Conservation (phyloP, 2,888 invertebrate species). For the Lobophora halterata region DNA sequence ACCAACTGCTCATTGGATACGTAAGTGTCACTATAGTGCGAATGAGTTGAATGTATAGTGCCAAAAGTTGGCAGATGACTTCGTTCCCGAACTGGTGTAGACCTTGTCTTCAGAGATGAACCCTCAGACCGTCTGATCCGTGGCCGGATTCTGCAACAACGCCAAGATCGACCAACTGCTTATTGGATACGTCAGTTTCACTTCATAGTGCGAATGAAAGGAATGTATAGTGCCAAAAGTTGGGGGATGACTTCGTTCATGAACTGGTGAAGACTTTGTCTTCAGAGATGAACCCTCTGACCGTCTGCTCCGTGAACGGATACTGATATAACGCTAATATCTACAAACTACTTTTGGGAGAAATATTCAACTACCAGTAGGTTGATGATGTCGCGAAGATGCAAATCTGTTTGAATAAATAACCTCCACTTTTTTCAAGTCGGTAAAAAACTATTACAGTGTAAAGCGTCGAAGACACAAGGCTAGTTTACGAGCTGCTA, state of each 20-base stretch:
- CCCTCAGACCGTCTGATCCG: constrained; percentile 92
- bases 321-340: constrained; percentile 90
- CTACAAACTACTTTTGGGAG: constrained; percentile 82
- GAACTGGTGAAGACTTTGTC: constrained; percentile 93
- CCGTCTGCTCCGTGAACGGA: constrained; percentile 93
- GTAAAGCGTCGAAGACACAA: no score
- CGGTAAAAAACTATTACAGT: no score
- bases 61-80: constrained; percentile 91
- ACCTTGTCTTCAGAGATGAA: constrained; percentile 95
- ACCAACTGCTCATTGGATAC: constrained; percentile 81
- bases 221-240: no score
- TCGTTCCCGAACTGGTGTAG: constrained; percentile 92
- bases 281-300: constrained; percentile 94
- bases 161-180: constrained; percentile 84
- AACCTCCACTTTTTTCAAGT: no score
- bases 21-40: constrained; percentile 45
- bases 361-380: no score
- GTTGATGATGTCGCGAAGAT: no score
- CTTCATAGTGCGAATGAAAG: constrained; percentile 15
- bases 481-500: no score
- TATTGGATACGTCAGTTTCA: constrained; percentile 71
- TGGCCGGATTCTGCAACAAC: constrained; percentile 93
- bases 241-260: constrained; percentile 92
- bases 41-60: constrained; percentile 8
- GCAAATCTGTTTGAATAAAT: no score